phyloP scores from a whole-genome alignment of 1,140 invertebrate species.

The Nilaparvata lugens region DNA sequence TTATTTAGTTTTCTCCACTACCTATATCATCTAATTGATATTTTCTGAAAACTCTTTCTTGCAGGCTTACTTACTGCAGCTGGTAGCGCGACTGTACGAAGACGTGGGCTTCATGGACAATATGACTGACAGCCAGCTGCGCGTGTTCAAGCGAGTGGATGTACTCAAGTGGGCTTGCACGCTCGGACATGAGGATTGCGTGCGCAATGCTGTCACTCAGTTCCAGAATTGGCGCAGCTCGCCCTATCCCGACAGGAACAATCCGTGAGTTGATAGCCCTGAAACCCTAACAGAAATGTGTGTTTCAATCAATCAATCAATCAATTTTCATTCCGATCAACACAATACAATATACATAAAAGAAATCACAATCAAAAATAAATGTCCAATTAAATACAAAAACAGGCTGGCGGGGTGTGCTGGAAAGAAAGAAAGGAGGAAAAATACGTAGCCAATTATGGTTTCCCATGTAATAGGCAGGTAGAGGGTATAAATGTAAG shows the following conservation, averaged over 20 bases:
- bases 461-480: no score
- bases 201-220: conserved; percentile 51
- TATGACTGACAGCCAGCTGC: conserved; percentile 50
- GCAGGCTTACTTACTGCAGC: conserved; percentile 53
- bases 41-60: conserved; percentile 23
- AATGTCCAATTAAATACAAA: no score
- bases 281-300: no score
- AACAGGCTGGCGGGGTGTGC: no score
- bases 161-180: conserved; percentile 58
- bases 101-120: conserved; percentile 54
- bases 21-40: background rate
- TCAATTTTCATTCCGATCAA: no score
- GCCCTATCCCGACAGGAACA: conserved; percentile 56
- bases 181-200: conserved; percentile 56
- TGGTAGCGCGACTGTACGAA: conserved; percentile 53
- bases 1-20: no score
- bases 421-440: no score
- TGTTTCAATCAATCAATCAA: no score
- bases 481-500: no score
- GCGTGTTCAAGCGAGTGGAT: conserved; percentile 56
- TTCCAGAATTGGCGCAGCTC: conserved; percentile 60
- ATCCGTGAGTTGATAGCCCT: conserved; percentile 71
- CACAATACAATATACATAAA: no score
- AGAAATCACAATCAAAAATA: no score
- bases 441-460: no score